Conservation (phyloP, 2,113 vertebrate species). For the Pycnonotus jocosus region DNA sequence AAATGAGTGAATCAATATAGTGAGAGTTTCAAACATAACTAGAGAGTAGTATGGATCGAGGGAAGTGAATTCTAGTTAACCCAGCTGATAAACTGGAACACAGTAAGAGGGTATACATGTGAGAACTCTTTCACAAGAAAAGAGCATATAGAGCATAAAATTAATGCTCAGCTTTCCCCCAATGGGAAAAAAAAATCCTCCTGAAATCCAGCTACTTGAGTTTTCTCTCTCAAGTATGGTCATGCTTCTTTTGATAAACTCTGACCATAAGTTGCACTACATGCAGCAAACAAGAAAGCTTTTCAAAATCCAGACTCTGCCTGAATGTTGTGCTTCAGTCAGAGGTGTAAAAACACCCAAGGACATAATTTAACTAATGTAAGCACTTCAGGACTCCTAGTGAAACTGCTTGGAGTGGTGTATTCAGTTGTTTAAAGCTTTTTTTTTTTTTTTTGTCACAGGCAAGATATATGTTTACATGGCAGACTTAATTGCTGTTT, state of each 20-base stretch:
- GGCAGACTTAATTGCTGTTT: conserved; percentile 56
- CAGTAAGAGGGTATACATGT: neutral
- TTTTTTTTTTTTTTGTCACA: conserved; percentile 50
- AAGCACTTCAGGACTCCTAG: conserved; percentile 53
- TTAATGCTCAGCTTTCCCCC: neutral
- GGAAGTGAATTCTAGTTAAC: neutral
- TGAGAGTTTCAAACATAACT: neutral
- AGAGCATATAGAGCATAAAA: neutral
- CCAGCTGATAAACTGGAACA: neutral
- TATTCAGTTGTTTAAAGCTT: conserved; percentile 42
- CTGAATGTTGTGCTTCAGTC: conserved; percentile 27
- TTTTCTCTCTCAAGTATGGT: neutral
- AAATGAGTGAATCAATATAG: neutral
- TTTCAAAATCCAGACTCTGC: conserved; percentile 23
- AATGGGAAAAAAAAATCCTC: neutral
- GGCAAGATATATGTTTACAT: conserved; percentile 57
- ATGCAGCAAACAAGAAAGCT: conserved; percentile 8
- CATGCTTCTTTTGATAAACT: conserved; percentile 30
- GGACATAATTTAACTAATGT: conserved; percentile 58
- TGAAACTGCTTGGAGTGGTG: conserved; percentile 39
- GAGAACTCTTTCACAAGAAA: neutral
- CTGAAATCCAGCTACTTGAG: neutral
- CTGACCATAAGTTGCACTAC: neutral
- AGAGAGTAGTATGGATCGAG: neutral
- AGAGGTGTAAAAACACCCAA: conserved; percentile 61